Conservation (phyloP, 2,888 invertebrate species). For the Caenorhabditis plicata region DNA sequence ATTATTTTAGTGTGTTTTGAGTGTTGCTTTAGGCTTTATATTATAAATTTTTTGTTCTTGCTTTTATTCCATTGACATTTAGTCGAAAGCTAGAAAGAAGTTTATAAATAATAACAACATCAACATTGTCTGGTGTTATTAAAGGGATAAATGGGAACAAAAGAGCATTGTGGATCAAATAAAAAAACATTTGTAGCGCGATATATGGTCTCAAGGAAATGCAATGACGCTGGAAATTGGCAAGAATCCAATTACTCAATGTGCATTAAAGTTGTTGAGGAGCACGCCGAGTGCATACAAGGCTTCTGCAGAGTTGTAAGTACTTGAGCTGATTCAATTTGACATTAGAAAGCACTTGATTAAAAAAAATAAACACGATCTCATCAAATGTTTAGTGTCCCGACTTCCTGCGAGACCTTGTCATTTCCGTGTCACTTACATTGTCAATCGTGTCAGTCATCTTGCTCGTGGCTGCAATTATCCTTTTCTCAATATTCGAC, state of each 20-base stretch:
- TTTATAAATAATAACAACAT: background rate
- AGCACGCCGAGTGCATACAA: constrained; percentile 54
- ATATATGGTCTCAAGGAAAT: constrained; percentile 51
- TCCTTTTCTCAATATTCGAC: constrained; percentile 63
- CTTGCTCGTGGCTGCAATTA: constrained; percentile 57
- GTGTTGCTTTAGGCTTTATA: no score
- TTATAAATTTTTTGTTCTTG: constrained; percentile 2
- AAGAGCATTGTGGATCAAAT: no score
- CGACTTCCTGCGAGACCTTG: constrained; percentile 57
- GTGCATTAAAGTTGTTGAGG: constrained; percentile 55
- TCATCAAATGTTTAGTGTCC: constrained; percentile 65
- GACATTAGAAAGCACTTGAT: background rate
- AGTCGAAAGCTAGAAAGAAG: constrained; percentile 4
- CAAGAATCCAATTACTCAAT: constrained; percentile 54
- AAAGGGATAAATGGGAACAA: background rate
- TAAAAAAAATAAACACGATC: no score
- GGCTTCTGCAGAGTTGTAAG: constrained; percentile 60
- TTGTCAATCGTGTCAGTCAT: constrained; percentile 62
- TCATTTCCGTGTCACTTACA: constrained; percentile 58
- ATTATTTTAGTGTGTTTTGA: no score
- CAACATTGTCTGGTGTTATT: background rate
- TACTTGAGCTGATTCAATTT: background rate
- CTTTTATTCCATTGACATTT: constrained; percentile 5
- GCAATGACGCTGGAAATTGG: constrained; percentile 53
- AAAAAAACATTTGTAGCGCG: constrained; percentile 49